Evolutionary conservation across 2,888 invertebrate species (phyloP).

Genomic region (Oscheius sp.): DNA sequence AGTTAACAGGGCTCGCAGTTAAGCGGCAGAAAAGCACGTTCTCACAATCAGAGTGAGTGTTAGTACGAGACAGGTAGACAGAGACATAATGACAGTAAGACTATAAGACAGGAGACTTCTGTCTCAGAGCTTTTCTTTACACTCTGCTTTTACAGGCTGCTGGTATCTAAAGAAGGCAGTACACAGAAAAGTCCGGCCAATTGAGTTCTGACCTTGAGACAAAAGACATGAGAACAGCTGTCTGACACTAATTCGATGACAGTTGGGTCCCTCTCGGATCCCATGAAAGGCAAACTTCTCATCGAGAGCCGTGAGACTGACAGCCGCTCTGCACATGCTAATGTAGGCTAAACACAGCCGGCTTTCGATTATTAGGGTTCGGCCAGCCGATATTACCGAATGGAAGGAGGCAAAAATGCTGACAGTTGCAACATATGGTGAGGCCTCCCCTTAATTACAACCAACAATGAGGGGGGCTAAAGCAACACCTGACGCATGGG

Average conservation of each 20-base stretch:
- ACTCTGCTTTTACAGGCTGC: too few species aligned
- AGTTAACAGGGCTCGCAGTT: too few species aligned
- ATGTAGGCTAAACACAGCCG: constrained; percentile 30
- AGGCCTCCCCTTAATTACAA: constrained; percentile 10
- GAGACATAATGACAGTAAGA: too few species aligned
- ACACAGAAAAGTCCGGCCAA: too few species aligned
- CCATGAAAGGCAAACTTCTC: constrained; percentile 20
- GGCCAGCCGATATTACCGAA: constrained; percentile 3
- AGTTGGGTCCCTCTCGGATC: neutral
- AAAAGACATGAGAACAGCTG: neutral
- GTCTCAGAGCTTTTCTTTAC: too few species aligned
- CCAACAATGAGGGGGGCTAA: constrained; percentile 7
- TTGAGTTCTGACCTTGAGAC: too few species aligned
- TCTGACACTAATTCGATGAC: constrained; percentile 2
- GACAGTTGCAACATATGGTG: constrained; percentile 25
- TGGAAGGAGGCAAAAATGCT: neutral
- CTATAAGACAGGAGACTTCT: too few species aligned
- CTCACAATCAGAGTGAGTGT: too few species aligned
- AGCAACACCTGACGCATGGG: constrained; percentile 18
- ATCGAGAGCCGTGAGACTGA: constrained; percentile 26
- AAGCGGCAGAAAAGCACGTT: too few species aligned
- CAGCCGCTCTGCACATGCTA: constrained; percentile 23
- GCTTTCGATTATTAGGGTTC: constrained; percentile 20
- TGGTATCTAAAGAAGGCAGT: too few species aligned
- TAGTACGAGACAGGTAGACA: too few species aligned